These are phyloP conservation scores for Bembecia ichneumoniformis DNA, from an alignment of 2,888 invertebrate genomes.

Conservation along the genomic window DNA sequence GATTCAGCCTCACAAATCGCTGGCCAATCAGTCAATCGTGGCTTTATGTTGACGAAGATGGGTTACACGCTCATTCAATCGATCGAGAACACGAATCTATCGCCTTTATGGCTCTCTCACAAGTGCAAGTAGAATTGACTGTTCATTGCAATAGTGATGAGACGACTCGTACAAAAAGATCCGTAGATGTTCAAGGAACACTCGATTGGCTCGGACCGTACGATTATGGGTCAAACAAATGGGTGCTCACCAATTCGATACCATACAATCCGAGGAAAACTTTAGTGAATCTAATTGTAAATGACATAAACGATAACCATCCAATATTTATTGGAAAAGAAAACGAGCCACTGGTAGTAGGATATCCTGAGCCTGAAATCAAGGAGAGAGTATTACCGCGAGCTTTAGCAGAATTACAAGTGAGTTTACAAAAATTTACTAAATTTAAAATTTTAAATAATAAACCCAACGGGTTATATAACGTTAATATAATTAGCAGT, in stretches of 20 bases:
- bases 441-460: too few relatives aligned
- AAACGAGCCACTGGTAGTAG: conserved; percentile 47
- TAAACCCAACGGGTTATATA: too few relatives aligned
- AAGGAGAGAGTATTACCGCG: conserved; percentile 49
- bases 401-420: conserved; percentile 57
- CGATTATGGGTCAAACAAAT: conserved; percentile 48
- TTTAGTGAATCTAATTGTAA: conserved; percentile 60
- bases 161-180: conserved; percentile 32
- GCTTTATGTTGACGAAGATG: conserved; percentile 49
- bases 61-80: conserved; percentile 42
- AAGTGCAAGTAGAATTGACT: conserved; percentile 57
- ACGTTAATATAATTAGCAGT: too few relatives aligned
- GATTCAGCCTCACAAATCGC: conserved; percentile 37
- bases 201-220: conserved; percentile 34
- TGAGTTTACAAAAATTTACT: conserved; percentile 17
- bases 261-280: conserved; percentile 43
- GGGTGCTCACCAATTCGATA: conserved; percentile 55
- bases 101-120: conserved; percentile 59
- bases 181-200: conserved; percentile 16
- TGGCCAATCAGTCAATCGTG: conserved; percentile 55
- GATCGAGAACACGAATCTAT: conserved; percentile 60
- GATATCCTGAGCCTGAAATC: conserved; percentile 55
- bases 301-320: conserved; percentile 67
- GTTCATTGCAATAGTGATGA: conserved; percentile 37
- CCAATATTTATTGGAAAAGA: conserved; percentile 55